These are phyloP conservation scores for Tetranychus urticae DNA, from an alignment of 1,140 invertebrate species.

Conservation along the genomic window DNA sequence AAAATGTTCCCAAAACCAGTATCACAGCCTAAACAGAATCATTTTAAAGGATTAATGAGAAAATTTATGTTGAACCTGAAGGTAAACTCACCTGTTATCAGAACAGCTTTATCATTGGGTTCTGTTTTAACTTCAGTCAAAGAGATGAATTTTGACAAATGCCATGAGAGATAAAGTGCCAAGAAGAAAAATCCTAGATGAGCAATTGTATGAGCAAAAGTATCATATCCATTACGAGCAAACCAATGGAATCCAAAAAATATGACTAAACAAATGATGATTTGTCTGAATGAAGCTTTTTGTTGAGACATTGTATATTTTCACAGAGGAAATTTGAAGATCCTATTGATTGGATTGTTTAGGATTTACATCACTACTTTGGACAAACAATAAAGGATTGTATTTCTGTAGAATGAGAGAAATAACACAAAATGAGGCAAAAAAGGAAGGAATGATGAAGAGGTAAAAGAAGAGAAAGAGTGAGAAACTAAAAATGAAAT, in stretches of 20 bases:
- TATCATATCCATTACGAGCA: not conserved
- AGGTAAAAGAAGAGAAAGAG: too few species aligned
- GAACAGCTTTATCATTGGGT: slow-evolving; percentile 13
- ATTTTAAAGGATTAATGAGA: not conserved
- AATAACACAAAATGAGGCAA: too few species aligned
- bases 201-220: not conserved
- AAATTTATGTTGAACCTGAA: not conserved
- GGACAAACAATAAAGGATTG: too few species aligned
- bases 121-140: not conserved
- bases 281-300: not conserved
- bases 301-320: not conserved
- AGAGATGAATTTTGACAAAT: not conserved
- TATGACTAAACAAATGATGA: not conserved
- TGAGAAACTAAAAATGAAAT: too few species aligned
- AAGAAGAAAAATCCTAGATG: not conserved
- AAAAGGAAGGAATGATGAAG: too few species aligned
- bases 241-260: not conserved
- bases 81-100: slow-evolving; percentile 17
- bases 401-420: too few species aligned
- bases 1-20: slow-evolving; percentile 22
- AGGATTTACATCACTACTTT: too few species aligned
- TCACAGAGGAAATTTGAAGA: too few species aligned
- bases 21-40: slow-evolving; percentile 8
- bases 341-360: too few species aligned
- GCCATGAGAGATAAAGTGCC: not conserved